Base-by-base conservation (phyloP, 1,140 invertebrate genomes). In the Sycophila sp. region DNA sequence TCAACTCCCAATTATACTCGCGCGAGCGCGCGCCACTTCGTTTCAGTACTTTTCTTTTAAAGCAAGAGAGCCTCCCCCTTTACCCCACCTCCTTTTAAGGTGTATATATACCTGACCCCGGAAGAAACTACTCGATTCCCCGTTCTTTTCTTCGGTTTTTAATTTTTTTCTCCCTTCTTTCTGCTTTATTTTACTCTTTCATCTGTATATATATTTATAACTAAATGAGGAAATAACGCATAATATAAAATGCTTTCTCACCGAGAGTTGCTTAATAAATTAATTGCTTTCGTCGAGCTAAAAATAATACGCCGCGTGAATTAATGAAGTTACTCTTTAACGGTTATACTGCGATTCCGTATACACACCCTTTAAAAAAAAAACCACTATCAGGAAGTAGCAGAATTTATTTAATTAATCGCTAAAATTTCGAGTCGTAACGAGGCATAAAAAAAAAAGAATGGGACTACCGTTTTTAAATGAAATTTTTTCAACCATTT, bases 1-100 rank as follows among this genome's bases (percentile, higher is more conserved):
- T 71, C 62, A 66, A 63, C 32, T 71, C 42, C 53, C 62, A 71
- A 71, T 71, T 65, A 65, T 71, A 59, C 32, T 19, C 26, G 34
- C 26, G 28, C 65, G 36, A 15, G 58, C 22, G 22, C 17, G 13
- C 58, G 22, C 51, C 62, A 51, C 62, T 66, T 71, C 55, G 69
- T 71, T 66, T 51, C 69, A n/a, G 45, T 49, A 64, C 38, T 58
- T 64, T 64, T 70, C 47, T 70, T 56, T 55, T 56, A 60, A 59
- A 51, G 26, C 22, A 30, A 19, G 1, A 7, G 7, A 36, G 19
- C 15, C 36, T 60, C 15, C 24, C 24, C 40, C 26, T 30, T 42
- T 42, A 15, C 4, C 51, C 51, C 26, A n/a, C 6, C 26, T 55
- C n/a, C n/a, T n/a, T n/a, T n/a, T 55, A 55, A 30, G 11, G 15